Percentiles rank a stretch among this genome's conserved stretches.
Conservation (phyloP, 2,113 vertebrate genomes). For the Boleophthalmus pectinirostris region DNA sequence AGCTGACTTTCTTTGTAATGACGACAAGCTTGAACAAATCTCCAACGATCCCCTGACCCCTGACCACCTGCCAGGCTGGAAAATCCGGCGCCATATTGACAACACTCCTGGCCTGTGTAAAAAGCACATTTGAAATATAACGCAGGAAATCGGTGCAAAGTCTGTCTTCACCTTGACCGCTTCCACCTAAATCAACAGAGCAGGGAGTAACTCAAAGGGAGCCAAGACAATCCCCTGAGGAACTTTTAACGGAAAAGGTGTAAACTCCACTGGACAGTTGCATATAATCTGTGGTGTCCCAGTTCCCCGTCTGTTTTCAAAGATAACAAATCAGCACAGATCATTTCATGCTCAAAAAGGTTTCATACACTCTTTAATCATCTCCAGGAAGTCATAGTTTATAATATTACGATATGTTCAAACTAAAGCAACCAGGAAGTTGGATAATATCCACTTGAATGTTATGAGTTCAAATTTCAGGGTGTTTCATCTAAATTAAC, state of each 20-base stretch:
- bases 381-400: not conserved
- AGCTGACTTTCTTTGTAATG: conserved; percentile 33
- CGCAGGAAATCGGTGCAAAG: conserved; percentile 33
- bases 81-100: conserved; percentile 1
- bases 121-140: conserved; percentile 43
- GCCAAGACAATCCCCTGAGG: conserved; percentile 17
- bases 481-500: too few species aligned
- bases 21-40: conserved; percentile 42
- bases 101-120: not conserved
- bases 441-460: too few species aligned
- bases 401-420: not conserved
- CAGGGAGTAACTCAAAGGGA: conserved; percentile 21
- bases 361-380: not conserved
- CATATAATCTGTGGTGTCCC: conserved; percentile 12
- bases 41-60: conserved; percentile 10
- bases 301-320: conserved; percentile 19
- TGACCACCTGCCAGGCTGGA: conserved; percentile 42
- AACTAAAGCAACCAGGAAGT: not conserved
- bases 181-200: conserved; percentile 34
- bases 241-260: conserved; percentile 28
- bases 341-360: not conserved
- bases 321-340: conserved; percentile 10
- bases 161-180: conserved; percentile 38
- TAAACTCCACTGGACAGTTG: conserved; percentile 13
- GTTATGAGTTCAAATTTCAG: too few species aligned